Base-by-base conservation (phyloP, 2,113 vertebrate genomes). In the Muntiacus muntjak region DNA sequence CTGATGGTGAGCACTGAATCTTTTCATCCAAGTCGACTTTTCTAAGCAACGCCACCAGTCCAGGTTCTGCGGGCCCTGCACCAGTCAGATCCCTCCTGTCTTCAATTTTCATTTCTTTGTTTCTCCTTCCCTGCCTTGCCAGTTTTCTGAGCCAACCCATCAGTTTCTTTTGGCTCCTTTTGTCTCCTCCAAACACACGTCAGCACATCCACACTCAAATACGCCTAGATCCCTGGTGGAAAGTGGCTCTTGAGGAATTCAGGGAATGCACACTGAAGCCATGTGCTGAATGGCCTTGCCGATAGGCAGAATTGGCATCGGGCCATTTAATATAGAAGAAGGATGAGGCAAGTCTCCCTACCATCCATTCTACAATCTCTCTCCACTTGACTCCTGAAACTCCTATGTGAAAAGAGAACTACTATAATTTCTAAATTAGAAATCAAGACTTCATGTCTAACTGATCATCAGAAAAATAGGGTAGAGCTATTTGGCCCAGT, bases 211-310 rank as follows among this genome's bases (percentile, higher is more conserved):
- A 58, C 26, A 85, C 33, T n/a, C 36, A 93, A 21, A 87, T 21
- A 43, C 0, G 76, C 79, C 55, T 93, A 96, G 94, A 98, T 97
- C 83, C 84, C 89, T 97, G 40, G 33, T 74, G 79, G 58, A 86
- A 91, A 94, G 67, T 78, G 67, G n/a, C 23, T 86, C n/a, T 96
- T 94, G 58, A 98, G 64, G 19, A 87, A 97, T 88, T 92, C 52
- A 85, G 54, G 23, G 58, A 79, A 94, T 76, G 79, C 0, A 17
- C 33, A 92, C n/a, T 94, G 76, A 91, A 92, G 62, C 81, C 19
- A 64, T 17, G 11, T 17, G 16, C 7, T 0, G 1, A 78, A 47
- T 28, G 43, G 7, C 12, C 19, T 33, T 25, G 64, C 14, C 5
- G 4, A 28, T 83, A 36, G 43, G 30, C 33, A 83, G 25, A 85